These are phyloP conservation scores for Apamea crenata DNA, from an alignment of 2,888 invertebrate genomes.

Conservation along the genomic window DNA sequence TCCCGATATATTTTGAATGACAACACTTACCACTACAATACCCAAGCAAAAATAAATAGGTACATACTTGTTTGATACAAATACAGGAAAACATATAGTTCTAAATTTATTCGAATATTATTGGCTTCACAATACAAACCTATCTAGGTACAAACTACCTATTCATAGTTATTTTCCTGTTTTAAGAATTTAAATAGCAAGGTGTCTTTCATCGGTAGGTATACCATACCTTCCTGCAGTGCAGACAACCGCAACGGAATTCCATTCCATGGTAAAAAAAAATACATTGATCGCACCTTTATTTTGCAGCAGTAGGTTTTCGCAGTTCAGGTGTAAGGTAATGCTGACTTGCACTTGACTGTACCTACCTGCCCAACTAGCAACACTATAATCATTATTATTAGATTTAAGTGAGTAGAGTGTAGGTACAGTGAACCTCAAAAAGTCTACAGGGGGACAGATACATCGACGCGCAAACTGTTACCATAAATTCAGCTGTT, in stretches of 20 bases:
- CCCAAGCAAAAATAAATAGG: neutral
- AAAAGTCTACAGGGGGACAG: neutral
- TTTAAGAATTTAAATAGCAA: neutral
- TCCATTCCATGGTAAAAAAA: neutral
- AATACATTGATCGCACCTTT: neutral
- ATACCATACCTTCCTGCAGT: neutral
- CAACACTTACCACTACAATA: too few species aligned
- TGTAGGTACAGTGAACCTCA: neutral
- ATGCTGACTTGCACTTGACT: neutral
- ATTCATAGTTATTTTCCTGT: slow-evolving; percentile 16
- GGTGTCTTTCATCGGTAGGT: neutral
- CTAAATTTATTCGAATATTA: slow-evolving; percentile 13
- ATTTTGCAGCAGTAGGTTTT: neutral
- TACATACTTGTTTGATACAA: slow-evolving; percentile 2
- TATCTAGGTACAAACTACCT: neutral
- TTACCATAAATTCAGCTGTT: too few species aligned
- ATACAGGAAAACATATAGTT: slow-evolving; percentile 31
- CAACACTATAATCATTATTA: neutral
- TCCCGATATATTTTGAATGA: neutral
- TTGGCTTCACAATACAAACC: too few species aligned
- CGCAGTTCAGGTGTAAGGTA: neutral
- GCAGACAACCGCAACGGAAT: neutral
- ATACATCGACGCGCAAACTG: too few species aligned
- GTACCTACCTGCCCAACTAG: neutral
- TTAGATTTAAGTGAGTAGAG: neutral